A percentile compares a stretch with the other conserved stretches of the same genome.
These are phyloP conservation scores for Acanthococcus lagerstroemiae DNA, from an alignment of 2,888 invertebrate species.

Conservation along the genomic window DNA sequence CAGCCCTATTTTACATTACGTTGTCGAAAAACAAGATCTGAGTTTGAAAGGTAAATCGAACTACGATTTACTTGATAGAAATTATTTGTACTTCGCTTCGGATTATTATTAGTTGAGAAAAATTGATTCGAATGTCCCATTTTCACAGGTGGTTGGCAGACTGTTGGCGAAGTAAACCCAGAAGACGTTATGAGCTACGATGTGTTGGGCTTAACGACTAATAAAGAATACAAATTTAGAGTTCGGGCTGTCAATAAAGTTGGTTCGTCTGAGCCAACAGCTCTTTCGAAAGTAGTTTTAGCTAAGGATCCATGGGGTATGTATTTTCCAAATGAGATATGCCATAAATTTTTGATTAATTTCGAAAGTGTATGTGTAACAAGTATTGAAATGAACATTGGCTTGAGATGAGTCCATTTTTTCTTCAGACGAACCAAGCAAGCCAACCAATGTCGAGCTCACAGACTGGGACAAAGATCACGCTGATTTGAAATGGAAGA, in stretches of 20 bases:
- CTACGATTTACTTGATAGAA: neutral
- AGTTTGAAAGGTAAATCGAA: constrained; percentile 46
- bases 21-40: constrained; percentile 67
- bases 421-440: constrained; percentile 73
- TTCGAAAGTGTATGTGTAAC: neutral
- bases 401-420: constrained; percentile 1
- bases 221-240: constrained; percentile 91
- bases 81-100: neutral
- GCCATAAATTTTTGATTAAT: neutral
- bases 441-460: constrained; percentile 82
- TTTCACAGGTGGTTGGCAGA: constrained; percentile 63
- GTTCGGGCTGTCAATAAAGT: constrained; percentile 87
- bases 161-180: constrained; percentile 65
- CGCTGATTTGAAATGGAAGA: constrained; percentile 87
- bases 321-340: too few species aligned
- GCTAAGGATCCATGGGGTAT: constrained; percentile 96
- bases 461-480: constrained; percentile 95
- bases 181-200: constrained; percentile 54
- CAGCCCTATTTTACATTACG: constrained; percentile 69
- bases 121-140: constrained; percentile 41
- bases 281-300: constrained; percentile 72
- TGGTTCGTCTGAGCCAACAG: constrained; percentile 82
- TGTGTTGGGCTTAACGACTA: constrained; percentile 74
- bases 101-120: neutral
- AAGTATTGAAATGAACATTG: neutral